phyloP scores from a whole-genome alignment of 2,113 vertebrate species.

The Serilophus lunatus region DNA sequence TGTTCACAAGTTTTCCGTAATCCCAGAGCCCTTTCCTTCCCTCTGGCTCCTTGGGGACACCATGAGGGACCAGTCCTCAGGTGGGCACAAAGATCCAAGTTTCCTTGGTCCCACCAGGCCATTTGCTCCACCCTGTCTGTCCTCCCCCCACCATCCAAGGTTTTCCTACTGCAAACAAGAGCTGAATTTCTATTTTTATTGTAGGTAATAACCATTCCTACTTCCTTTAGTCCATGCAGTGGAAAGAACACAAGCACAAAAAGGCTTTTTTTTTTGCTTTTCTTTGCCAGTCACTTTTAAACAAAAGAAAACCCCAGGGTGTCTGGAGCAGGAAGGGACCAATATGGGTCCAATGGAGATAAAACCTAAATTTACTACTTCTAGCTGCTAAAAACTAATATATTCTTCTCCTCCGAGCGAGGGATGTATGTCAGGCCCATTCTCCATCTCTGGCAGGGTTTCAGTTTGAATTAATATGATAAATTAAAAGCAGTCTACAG shows the following conservation, averaged over 20 bases:
- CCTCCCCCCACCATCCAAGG: background rate
- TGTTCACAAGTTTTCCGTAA: background rate
- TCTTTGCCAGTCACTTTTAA: conserved; percentile 32
- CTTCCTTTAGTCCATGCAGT: background rate
- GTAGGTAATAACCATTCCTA: background rate
- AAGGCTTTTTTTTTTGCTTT: background rate
- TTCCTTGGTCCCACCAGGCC: background rate
- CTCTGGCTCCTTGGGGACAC: background rate
- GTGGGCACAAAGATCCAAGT: background rate
- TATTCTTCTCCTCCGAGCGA: conserved; percentile 40
- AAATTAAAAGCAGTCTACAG: conserved; percentile 59
- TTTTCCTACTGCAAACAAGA: background rate
- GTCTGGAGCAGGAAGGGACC: conserved; percentile 14
- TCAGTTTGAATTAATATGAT: conserved; percentile 61
- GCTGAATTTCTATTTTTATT: background rate
- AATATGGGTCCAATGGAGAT: background rate
- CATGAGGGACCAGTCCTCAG: background rate
- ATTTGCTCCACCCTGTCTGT: background rate
- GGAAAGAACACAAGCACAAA: background rate
- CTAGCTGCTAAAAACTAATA: background rate
- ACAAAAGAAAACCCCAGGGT: conserved; percentile 1
- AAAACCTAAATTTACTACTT: conserved; percentile 38
- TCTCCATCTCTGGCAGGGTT: conserved; percentile 56
- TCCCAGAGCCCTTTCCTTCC: background rate
- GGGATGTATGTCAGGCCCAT: conserved; percentile 48